Evolutionary conservation across 2,113 vertebrate species (phyloP).

Genomic region (Pipa parva): DNA sequence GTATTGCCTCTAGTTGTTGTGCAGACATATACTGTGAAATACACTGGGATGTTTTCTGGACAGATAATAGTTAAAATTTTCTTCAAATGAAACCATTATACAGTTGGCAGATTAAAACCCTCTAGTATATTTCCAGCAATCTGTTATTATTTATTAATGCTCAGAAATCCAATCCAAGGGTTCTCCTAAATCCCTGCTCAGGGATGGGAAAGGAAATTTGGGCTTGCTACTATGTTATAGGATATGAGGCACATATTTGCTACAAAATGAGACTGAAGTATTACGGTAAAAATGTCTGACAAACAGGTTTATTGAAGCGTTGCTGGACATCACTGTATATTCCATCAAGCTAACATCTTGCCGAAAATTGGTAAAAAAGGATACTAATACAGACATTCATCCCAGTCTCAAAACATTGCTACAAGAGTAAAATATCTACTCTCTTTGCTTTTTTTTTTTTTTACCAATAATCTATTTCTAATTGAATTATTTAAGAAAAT

Average conservation of each 20-base stretch:
- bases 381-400: no score
- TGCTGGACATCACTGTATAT: no score
- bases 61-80: slow-evolving; percentile 15
- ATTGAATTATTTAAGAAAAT: no score
- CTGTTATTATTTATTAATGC: slow-evolving; percentile 31
- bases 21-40: no score
- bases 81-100: slow-evolving; percentile 22
- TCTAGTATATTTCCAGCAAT: slow-evolving; percentile 26
- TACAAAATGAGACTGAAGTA: neutral
- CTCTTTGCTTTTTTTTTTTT: no score
- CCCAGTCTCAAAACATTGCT: no score
- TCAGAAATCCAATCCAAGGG: slow-evolving; percentile 20
- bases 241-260: neutral
- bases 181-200: slow-evolving; percentile 29
- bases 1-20: no score
- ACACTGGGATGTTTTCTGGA: slow-evolving; percentile 6
- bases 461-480: no score
- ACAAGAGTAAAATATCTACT: no score
- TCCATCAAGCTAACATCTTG: no score
- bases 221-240: slow-evolving; percentile 4
- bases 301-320: neutral
- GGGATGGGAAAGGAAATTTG: slow-evolving; percentile 16
- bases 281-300: neutral
- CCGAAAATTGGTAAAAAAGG: no score
- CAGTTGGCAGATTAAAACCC: slow-evolving; percentile 10